Evolutionary conservation across 2,888 invertebrate genomes (phyloP), one percentile per base, ranked within the genome.

Genomic region (Drosophila parthenogenetica): DNA sequence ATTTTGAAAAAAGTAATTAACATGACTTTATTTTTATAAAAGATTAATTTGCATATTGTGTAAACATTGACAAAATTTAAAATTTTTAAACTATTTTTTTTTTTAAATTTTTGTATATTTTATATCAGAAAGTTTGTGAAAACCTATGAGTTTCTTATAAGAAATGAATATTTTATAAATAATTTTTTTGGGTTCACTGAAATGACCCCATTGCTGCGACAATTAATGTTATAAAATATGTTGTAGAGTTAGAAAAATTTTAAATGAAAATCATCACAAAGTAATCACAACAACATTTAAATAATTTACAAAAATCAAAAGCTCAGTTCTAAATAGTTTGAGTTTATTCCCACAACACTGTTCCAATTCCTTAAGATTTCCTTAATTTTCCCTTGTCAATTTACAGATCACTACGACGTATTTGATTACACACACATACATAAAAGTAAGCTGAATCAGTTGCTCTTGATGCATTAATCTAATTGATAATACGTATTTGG

Each of bases 401-500:
- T 43, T 32, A 19, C 32, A 22, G 19, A 57, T 57, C 39, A 22
- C 37, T 35, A 14, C 37, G 25, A 37, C 22, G 14, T 37, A 22
- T 57, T 48, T 22, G 55, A 45, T 32, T 46, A 17, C 2, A 29
- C 8, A 29, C 35, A 5, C 14, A 45, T 43, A 16, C 8, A 7
- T 29, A 22, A 17, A n/a, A 29, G 11, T 39, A 46, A 19, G 13
- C 35, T n/a, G 16, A 14, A 29, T 32, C 46, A 46, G 48, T 40
- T 62, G 54, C 40, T 72, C 37, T 13, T 37, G 59, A 39, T 70
- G 53, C 58, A 70, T 62, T 62, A 70, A 63, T 54, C 59, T 59
- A 70, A 70, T 70, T 70, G 63, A 58, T 49, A 59, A 19, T 40
- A 29, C 17, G 11, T 16, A 50, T 50, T 66, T 53, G 57, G 46